Conservation (phyloP, 2,888 invertebrate species). For the Pterostichus niger region DNA sequence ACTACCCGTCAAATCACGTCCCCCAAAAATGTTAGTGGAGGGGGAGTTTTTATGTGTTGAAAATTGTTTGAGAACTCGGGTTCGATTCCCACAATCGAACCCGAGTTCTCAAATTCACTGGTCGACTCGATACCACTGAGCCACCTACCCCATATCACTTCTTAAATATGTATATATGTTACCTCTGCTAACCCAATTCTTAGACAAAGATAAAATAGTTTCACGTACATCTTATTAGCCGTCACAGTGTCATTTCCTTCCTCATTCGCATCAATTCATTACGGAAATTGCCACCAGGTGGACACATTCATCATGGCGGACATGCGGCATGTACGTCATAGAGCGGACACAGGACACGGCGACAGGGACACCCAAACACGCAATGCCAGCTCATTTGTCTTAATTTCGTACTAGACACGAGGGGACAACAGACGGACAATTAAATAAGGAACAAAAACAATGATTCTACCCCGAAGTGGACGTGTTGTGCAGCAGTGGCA, state of each 20-base stretch:
- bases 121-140: no score
- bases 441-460: conserved; percentile 66
- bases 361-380: conserved; percentile 49
- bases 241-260: conserved; percentile 31
- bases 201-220: background rate
- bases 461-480: conserved; percentile 26
- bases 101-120: no score
- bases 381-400: conserved; percentile 63
- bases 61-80: no score
- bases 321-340: conserved; percentile 42
- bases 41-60: no score
- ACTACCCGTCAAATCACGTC: no score
- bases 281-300: conserved; percentile 66
- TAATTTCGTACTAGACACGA: conserved; percentile 44
- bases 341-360: conserved; percentile 37
- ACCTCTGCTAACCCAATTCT: conserved; percentile 20
- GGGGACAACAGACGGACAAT: conserved; percentile 61
- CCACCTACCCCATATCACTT: no score
- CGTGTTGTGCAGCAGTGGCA: conserved; percentile 15
- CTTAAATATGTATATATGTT: no score
- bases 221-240: conserved; percentile 11
- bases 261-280: conserved; percentile 64
- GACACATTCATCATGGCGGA: conserved; percentile 65
- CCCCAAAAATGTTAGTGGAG: no score
- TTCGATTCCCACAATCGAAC: no score